Conservation (phyloP, 2,113 vertebrate species). For the Chionomys nivalis region DNA sequence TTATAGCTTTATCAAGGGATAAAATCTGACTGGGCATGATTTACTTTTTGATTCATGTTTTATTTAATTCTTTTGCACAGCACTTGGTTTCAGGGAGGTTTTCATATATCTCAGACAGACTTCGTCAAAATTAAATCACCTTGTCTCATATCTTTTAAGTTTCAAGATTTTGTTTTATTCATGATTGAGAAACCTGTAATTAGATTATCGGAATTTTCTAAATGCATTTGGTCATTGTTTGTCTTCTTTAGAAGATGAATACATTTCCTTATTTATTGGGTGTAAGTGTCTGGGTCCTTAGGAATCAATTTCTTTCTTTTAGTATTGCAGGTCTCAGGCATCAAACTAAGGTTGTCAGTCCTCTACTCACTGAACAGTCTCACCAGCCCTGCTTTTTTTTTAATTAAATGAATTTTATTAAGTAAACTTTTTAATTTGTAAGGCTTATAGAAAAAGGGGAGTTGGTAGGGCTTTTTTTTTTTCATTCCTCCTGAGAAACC, state of each 20-base stretch:
- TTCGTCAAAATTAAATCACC: constrained; percentile 76
- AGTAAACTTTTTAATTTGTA: constrained; percentile 82
- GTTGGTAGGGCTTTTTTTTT: constrained; percentile 54
- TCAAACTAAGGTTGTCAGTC: background rate
- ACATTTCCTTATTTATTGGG: background rate
- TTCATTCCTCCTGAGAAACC: constrained; percentile 19
- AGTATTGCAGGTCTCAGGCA: background rate
- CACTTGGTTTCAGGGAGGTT: constrained; percentile 49
- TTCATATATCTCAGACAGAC: constrained; percentile 66
- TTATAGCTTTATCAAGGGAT: constrained; percentile 27
- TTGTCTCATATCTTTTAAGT: constrained; percentile 77
- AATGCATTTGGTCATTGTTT: constrained; percentile 77
- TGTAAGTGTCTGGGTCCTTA: background rate
- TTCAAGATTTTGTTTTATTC: constrained; percentile 79
- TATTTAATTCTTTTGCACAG: constrained; percentile 58
- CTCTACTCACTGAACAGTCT: background rate
- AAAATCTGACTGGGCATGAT: constrained; percentile 54
- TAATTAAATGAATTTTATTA: constrained; percentile 79
- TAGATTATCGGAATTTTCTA: constrained; percentile 78
- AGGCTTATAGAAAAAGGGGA: constrained; percentile 75
- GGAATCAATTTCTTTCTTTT: background rate
- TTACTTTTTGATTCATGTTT: constrained; percentile 43
- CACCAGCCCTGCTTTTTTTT: constrained; percentile 67
- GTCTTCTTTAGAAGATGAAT: constrained; percentile 79
- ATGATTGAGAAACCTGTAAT: constrained; percentile 79